Base-by-base conservation (phyloP, 2,888 invertebrate genomes). In the Shargacucullia verbasci region DNA sequence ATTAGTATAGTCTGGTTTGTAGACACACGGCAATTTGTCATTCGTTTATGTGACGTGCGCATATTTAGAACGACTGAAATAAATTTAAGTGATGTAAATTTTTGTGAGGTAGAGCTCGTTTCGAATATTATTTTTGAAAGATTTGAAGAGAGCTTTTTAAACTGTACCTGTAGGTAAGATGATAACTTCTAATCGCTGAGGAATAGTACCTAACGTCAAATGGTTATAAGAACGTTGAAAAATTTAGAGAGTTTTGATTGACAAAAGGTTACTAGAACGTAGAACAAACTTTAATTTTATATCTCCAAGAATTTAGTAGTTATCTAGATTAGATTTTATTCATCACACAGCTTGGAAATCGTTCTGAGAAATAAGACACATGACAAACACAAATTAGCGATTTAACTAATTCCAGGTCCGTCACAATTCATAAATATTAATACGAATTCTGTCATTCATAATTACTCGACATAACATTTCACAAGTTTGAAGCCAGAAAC, bases 21-120 rank as follows among this genome's bases (percentile, higher is more conserved):
- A 29, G 43, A 57, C 53, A 47, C 6, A 11, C 47, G 38, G 48
- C 52, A 41, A 68, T 68, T 68, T 68, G 48, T 69, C 55, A 63
- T 14, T 15, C 52, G 44, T 40, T 59, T 63, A 39, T 37, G 52
- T 20, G 45, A 49, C 39, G 41, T 15, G 25, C 35, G 41, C 49
- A 48, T 43, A 55, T 68, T 47, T 52, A 68, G 40, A 60, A 43
- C 11, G 33, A 47, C 29, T 58, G 25, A 41, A 43, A 43, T 50
- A 35, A 37, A n/a, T 33, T 33, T 33, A 3, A n/a, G 14, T 33
- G 11, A 11, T n/a, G 11, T 29, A 7, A 14, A 31, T 43, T 27
- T 27, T 27, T 27, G 39, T n/a, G 27, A 27, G 29, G 7, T 29
- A 9, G 29, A 27, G 27, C 27, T 20, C 20, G 20, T 20, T 29